Conservation (phyloP, 2,888 invertebrate species). For the Cephus runcator region DNA sequence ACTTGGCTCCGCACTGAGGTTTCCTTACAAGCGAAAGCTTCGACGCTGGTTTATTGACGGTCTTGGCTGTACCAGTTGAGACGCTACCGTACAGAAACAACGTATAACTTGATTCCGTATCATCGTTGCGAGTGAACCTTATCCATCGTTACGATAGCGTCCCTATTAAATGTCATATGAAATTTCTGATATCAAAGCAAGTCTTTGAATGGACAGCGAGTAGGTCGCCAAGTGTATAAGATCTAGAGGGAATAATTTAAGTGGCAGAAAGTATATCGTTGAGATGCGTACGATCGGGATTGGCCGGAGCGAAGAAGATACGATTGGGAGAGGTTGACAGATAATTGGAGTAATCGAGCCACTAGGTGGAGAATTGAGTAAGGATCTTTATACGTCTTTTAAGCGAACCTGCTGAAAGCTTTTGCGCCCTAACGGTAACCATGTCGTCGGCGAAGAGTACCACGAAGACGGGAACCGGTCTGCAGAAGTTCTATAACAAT, state of each 20-base stretch:
- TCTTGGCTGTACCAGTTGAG: neutral
- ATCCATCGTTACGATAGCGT: neutral
- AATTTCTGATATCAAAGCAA: neutral
- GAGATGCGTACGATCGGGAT: slow-evolving; percentile 1
- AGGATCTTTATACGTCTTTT: neutral
- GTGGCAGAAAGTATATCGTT: neutral
- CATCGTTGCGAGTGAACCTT: neutral
- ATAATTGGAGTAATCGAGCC: neutral
- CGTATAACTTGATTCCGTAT: neutral
- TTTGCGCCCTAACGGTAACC: slow-evolving; percentile 3
- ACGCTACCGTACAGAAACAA: neutral
- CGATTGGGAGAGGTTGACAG: neutral
- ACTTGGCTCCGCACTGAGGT: neutral
- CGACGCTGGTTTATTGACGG: neutral
- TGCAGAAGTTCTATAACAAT: slow-evolving; percentile 16
- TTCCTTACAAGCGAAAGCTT: neutral
- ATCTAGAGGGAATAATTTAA: neutral
- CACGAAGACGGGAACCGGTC: slow-evolving; percentile 24
- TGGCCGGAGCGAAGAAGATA: slow-evolving; percentile 9
- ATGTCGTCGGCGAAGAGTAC: slow-evolving; percentile 35
- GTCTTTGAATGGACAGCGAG: neutral
- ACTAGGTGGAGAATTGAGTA: neutral
- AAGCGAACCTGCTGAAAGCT: neutral
- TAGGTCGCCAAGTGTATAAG: neutral
- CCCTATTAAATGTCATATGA: neutral